Evolutionary conservation across 2,113 vertebrate genomes (phyloP), one percentile per base, ranked within the genome.

Genomic region (Natator depressus): DNA sequence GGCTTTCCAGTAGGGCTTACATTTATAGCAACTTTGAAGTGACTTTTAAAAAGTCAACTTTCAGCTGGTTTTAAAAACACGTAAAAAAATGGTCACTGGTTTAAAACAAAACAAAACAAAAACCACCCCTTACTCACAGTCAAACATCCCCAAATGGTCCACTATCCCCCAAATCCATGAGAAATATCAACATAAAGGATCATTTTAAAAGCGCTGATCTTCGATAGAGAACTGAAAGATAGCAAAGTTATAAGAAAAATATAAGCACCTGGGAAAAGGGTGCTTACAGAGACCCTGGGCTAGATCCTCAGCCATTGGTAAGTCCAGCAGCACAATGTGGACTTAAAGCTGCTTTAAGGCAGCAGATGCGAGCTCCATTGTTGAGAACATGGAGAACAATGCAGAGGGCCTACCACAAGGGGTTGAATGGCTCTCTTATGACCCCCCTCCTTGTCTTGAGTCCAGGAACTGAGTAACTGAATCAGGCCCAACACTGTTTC

Each of bases 401-500:
- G 24, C 42, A 88, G 62, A 62, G 3, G 72, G 72, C 38, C 22
- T 12, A 17, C 22, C 38, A 22, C 72, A 75, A 25, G 24, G 38
- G 19, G 20, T 42, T 22, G 42, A 57, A 88, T 80, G 25, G 42
- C 51, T 82, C 91, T 89, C 57, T 69, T 35, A 0, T 35, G 4
- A 0, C 72, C 72, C 49, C 83, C 17, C 50, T 79, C 31, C 72
- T 47, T 84, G 89, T 93, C 69, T n/a, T 57, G 25, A 8, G 4
- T n/a, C n/a, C 65, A 89, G 88, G 69, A 42, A 88, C 7, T 79
- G 54, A 69, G 82, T 0, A 10, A 20, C 94, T 69, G 65, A 96
- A 87, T 93, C 80, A 92, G 87, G 35, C 81, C 88, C 42, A 76
- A 19, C 62, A 57, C 72, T 89, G 87, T 89, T 93, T 96, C 93